Percentiles rank a stretch among this genome's conserved stretches.
Evolutionary conservation across 2,113 vertebrate genomes (phyloP).

Genomic region (Hyperopisus bebe): DNA sequence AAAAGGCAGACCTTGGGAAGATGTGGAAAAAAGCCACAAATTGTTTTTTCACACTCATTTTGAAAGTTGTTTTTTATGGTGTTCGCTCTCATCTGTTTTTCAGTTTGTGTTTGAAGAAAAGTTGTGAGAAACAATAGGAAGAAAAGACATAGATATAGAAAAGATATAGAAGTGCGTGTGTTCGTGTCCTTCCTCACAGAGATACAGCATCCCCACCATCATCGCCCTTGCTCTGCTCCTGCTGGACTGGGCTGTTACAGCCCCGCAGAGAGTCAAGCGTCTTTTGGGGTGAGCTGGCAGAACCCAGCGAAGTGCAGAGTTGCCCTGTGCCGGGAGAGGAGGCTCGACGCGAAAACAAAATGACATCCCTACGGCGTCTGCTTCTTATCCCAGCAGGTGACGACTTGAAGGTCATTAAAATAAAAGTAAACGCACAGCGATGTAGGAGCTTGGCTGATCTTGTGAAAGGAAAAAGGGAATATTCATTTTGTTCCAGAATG

Average conservation of each 20-base stretch:
- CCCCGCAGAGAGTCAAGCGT: not conserved
- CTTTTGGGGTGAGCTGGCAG: not conserved
- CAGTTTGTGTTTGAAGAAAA: not conserved
- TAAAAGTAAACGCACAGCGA: not conserved
- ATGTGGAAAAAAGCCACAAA: not conserved
- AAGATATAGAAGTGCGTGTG: not conserved
- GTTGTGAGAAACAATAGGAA: not conserved
- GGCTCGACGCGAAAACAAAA: not conserved
- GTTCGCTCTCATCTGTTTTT: not conserved
- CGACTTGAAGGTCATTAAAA: not conserved
- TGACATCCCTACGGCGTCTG: not conserved
- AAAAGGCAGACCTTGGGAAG: not conserved
- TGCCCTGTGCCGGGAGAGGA: not conserved
- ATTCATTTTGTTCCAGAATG: not conserved
- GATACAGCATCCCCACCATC: not conserved
- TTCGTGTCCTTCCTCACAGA: not conserved
- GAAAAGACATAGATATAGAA: not conserved
- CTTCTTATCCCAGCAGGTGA: constrained; percentile 6
- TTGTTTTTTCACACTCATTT: not conserved
- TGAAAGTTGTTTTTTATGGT: not conserved
- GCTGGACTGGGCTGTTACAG: not conserved
- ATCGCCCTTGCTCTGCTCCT: not conserved
- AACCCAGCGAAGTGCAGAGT: not conserved
- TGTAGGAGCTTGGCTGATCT: not conserved
- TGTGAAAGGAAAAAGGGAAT: not conserved